Evolutionary conservation across 2,113 vertebrate species (phyloP).

Genomic region (Otolemur garnettii): DNA sequence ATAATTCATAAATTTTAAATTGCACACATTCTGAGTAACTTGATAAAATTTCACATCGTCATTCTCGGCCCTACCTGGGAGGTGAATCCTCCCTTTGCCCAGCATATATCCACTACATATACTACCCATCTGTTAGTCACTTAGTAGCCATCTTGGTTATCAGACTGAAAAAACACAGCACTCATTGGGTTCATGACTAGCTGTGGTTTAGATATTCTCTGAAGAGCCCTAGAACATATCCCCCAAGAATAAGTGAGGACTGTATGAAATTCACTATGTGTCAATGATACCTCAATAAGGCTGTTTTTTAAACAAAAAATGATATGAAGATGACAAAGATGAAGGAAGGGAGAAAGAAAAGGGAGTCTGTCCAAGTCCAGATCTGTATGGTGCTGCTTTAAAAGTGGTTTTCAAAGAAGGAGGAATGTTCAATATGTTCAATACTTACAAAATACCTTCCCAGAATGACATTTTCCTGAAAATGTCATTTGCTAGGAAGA

Average conservation of each 20-base stretch:
- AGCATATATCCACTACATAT: not conserved
- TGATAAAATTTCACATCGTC: not conserved
- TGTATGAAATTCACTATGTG: not conserved
- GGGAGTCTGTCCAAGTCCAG: conserved; percentile 59
- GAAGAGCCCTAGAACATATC: not conserved
- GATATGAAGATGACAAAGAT: not conserved
- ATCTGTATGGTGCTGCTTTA: conserved; percentile 62
- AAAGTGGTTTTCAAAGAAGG: conserved; percentile 77
- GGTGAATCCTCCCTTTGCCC: not conserved
- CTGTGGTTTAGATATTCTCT: not conserved
- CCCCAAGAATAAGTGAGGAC: not conserved
- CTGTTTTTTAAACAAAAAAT: not conserved
- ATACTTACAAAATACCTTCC: conserved; percentile 60
- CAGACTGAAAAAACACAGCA: not conserved
- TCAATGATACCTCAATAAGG: not conserved
- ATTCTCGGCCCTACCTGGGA: not conserved
- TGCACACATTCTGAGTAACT: not conserved
- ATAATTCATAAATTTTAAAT: not conserved
- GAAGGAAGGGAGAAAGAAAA: not conserved
- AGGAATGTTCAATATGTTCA: conserved; percentile 65
- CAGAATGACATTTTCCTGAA: conserved; percentile 83
- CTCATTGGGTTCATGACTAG: not conserved
- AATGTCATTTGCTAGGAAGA: conserved; percentile 82
- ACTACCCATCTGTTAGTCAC: not conserved
- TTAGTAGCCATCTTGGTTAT: not conserved